Evolutionary conservation across 2,113 vertebrate species (phyloP).

Genomic region (Oxygymnocypris stewartii): DNA sequence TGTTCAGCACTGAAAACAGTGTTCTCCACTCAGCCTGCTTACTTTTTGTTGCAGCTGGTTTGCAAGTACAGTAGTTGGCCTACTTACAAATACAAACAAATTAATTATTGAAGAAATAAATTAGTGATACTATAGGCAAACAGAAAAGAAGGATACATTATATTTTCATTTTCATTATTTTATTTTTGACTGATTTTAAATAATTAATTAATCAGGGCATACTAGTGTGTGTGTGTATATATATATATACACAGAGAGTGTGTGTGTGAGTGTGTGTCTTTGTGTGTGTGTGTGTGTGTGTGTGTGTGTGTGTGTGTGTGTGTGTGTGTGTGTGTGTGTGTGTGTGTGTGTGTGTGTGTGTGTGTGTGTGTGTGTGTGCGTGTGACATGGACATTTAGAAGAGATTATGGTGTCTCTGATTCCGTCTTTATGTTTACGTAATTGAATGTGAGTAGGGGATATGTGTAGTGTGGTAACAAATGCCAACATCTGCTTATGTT

Average conservation of each 20-base stretch:
- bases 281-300: no score
- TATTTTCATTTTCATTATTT: neutral
- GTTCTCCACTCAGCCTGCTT: neutral
- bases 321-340: neutral
- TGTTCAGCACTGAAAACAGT: neutral
- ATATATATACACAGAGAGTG: no score
- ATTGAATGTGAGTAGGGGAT: neutral
- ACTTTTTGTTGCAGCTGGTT: neutral
- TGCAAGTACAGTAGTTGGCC: neutral
- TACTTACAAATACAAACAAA: neutral
- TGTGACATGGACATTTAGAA: neutral
- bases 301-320: no score
- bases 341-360: neutral
- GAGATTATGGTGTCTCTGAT: neutral
- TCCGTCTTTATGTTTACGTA: slow-evolving; percentile 1
- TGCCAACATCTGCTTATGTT: slow-evolving; percentile 46
- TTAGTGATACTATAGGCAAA: neutral
- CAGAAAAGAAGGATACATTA: neutral
- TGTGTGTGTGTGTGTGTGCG: neutral
- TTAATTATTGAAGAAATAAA: neutral
- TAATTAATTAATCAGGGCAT: no score
- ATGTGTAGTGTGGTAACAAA: neutral
- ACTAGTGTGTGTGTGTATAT: no score
- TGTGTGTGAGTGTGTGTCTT: no score
- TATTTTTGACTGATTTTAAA: no score